Evolutionary conservation across 2,888 invertebrate genomes (phyloP).

Genomic region (Chalcis sispes): DNA sequence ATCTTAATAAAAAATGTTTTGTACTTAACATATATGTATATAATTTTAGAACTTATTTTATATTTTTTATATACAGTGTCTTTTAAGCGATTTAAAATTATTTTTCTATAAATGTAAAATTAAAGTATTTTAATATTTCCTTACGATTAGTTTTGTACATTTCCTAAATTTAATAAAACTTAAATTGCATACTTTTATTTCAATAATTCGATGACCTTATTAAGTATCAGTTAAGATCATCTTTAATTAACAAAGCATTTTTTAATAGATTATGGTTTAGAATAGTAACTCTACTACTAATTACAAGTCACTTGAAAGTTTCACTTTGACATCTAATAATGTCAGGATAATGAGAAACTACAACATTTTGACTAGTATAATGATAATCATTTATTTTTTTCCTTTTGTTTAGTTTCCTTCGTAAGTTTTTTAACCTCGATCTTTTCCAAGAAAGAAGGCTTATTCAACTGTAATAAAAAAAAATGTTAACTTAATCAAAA

Average conservation of each 20-base stretch:
- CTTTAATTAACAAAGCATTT: too few relatives aligned
- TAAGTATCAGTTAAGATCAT: background rate
- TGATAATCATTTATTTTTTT: conserved; percentile 27
- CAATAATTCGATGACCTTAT: background rate
- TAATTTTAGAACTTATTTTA: conserved; percentile 9
- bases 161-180: background rate
- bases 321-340: conserved; percentile 16
- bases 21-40: conserved; percentile 3
- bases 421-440: background rate
- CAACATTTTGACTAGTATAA: conserved; percentile 40
- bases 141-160: background rate
- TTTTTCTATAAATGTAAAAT: background rate
- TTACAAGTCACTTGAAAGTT: background rate
- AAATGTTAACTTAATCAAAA: background rate
- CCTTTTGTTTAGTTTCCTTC: conserved; percentile 34
- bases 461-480: conserved; percentile 25
- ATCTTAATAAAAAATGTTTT: conserved; percentile 1
- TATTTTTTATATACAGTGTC: background rate
- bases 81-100: background rate
- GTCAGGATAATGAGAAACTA: conserved; percentile 38
- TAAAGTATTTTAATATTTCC: conserved; percentile 4
- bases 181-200: background rate
- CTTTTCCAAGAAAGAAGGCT: conserved; percentile 7
- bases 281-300: background rate
- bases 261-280: background rate